Evolutionary conservation across 2,113 vertebrate species (phyloP).

Genomic region (Zosterops borbonicus): DNA sequence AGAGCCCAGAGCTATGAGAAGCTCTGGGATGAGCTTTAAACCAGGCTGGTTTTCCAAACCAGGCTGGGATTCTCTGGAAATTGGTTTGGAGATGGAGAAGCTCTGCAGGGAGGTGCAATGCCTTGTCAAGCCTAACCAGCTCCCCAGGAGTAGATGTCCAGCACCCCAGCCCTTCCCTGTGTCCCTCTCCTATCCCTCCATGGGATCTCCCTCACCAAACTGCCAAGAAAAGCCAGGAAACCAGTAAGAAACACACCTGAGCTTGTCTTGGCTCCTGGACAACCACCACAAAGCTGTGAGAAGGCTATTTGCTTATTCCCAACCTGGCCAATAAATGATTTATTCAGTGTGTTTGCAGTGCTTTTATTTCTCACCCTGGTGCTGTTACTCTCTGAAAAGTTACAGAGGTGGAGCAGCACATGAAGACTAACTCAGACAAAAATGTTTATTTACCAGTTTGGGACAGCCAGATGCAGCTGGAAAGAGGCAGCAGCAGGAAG

Average conservation of each 20-base stretch:
- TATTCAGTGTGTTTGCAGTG: background rate
- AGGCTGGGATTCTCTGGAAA: background rate
- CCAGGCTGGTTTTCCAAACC: background rate
- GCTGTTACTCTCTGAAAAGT: rapidly evolving
- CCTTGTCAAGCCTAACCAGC: background rate
- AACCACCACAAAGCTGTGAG: background rate
- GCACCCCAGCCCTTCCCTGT: background rate
- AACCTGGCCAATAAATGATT: background rate
- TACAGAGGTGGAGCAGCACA: background rate
- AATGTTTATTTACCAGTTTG: background rate
- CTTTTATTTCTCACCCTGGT: background rate
- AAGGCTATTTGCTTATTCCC: background rate
- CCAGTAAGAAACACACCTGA: background rate
- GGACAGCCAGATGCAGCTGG: background rate
- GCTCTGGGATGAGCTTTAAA: background rate
- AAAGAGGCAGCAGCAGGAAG: background rate
- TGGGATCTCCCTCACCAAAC: background rate
- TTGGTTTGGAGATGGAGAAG: background rate
- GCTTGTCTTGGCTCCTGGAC: background rate
- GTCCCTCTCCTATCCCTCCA: background rate
- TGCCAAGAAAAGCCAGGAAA: background rate
- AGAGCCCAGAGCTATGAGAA: background rate
- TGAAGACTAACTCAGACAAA: background rate
- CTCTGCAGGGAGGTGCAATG: background rate
- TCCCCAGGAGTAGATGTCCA: background rate